These are phyloP conservation scores for Python bivittatus DNA, from an alignment of 2,113 vertebrate species.

Conservation along the genomic window DNA sequence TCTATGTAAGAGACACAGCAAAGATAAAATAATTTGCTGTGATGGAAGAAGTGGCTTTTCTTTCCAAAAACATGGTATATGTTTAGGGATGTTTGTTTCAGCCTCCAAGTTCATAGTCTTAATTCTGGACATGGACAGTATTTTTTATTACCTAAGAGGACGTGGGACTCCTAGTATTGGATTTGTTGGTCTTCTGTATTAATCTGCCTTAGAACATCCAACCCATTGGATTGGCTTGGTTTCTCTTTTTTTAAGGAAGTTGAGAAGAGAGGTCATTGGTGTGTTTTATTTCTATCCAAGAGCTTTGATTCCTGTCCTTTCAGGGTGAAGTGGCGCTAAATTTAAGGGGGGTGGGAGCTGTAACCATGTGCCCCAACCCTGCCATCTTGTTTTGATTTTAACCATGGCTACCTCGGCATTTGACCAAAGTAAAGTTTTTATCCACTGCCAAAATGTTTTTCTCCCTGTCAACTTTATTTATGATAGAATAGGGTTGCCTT, in stretches of 20 bases:
- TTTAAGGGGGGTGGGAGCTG: slow-evolving; percentile 19
- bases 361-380: accelerated
- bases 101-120: slow-evolving; percentile 63
- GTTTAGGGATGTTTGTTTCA: slow-evolving; percentile 8
- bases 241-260: background rate
- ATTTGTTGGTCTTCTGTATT: slow-evolving; percentile 48
- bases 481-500: background rate
- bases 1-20: slow-evolving; percentile 41
- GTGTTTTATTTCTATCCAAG: slow-evolving; percentile 37
- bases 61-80: background rate
- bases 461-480: background rate
- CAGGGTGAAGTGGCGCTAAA: background rate
- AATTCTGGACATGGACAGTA: slow-evolving; percentile 60
- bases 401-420: slow-evolving; percentile 6
- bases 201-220: slow-evolving; percentile 24
- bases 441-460: slow-evolving; percentile 13
- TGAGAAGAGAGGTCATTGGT: slow-evolving; percentile 62
- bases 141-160: slow-evolving; percentile 21
- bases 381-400: background rate
- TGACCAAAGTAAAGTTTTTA: slow-evolving; percentile 10
- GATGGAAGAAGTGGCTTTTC: slow-evolving; percentile 48
- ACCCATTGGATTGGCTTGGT: background rate
- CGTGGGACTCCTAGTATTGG: slow-evolving; percentile 48
- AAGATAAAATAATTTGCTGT: slow-evolving; percentile 49
- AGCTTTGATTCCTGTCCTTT: slow-evolving; percentile 5